phyloP scores from a whole-genome alignment of 2,888 invertebrate genomes.

The Acanthosepion lycidas region DNA sequence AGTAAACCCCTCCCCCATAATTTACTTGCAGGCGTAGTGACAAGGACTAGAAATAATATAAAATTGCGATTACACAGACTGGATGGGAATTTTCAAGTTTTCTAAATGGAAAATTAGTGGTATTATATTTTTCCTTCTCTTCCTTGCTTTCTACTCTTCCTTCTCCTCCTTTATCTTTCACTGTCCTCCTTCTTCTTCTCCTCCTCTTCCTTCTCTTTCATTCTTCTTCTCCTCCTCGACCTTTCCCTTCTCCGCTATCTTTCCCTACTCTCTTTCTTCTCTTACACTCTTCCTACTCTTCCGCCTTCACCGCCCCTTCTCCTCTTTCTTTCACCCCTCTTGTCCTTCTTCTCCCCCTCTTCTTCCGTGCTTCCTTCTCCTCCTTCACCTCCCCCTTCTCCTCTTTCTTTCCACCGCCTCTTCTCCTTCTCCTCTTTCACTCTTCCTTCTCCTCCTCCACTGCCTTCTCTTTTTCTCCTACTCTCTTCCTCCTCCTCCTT shows the following conservation, averaged over 20 bases:
- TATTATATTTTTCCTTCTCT: too few species aligned
- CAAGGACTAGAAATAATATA: too few species aligned
- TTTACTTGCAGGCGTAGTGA: not conserved
- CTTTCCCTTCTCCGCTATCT: not conserved
- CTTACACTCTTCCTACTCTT: not conserved
- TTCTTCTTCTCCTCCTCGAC: too few species aligned
- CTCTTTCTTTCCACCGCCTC: not conserved
- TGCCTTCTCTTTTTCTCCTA: not conserved
- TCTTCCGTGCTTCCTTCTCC: not conserved
- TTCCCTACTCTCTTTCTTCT: not conserved
- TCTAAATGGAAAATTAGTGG: too few species aligned
- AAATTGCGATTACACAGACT: too few species aligned
- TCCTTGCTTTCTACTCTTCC: too few species aligned
- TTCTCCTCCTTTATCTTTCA: too few species aligned
- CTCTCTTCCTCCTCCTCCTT: not conserved
- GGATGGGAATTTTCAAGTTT: too few species aligned
- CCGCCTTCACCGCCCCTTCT: too few species aligned
- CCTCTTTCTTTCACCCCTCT: not conserved
- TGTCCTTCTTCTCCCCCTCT: not conserved
- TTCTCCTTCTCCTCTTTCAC: not conserved
- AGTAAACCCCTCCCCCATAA: not conserved
- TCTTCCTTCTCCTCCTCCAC: not conserved
- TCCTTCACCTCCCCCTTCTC: not conserved
- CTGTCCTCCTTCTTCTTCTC: too few species aligned
- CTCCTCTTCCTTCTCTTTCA: too few species aligned